These are phyloP conservation scores for Etheostoma cragini DNA, from an alignment of 2,113 vertebrate species.

Conservation along the genomic window DNA sequence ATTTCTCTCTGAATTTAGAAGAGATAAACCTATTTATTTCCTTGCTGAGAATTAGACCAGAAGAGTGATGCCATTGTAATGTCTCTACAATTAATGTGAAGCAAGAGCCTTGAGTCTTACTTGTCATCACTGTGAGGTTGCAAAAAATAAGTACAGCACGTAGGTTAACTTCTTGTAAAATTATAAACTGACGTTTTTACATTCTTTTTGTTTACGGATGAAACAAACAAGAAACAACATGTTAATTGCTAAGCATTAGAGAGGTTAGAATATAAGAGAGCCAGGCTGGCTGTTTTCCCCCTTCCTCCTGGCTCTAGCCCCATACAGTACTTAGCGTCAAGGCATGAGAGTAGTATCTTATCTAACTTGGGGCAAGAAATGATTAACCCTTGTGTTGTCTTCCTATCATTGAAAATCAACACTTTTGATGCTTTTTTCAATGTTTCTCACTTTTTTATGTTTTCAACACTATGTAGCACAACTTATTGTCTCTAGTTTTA, in stretches of 20 bases:
- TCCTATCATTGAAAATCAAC: too few species aligned
- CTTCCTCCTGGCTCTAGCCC: background rate
- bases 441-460: too few species aligned
- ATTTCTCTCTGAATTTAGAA: background rate
- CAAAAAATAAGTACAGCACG: background rate
- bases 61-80: background rate
- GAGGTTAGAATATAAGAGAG: too few species aligned
- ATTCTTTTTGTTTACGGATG: background rate
- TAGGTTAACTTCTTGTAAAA: background rate
- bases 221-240: background rate
- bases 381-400: too few species aligned
- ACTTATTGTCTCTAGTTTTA: too few species aligned
- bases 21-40: background rate
- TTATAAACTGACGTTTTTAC: background rate
- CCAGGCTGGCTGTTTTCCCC: too few species aligned
- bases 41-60: background rate
- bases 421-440: too few species aligned
- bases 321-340: background rate
- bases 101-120: background rate
- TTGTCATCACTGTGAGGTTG: background rate
- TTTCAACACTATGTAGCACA: too few species aligned
- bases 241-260: background rate
- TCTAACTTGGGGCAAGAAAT: too few species aligned
- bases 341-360: too few species aligned
- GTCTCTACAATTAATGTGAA: background rate